Evolutionary conservation across 2,888 invertebrate species (phyloP).

Genomic region (Cylindroiulus punctatus): DNA sequence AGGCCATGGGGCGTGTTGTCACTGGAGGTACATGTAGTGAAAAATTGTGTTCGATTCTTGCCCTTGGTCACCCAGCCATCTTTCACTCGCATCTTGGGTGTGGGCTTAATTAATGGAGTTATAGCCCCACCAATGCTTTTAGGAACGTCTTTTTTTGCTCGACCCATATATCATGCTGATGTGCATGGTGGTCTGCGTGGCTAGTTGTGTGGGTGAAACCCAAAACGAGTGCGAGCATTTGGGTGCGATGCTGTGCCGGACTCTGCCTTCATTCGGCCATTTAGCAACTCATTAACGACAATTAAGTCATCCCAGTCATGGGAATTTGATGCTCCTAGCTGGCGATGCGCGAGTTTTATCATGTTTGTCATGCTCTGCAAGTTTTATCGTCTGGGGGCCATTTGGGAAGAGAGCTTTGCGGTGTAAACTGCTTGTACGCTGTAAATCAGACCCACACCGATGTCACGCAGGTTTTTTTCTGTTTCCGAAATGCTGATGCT

Average conservation of each 20-base stretch:
- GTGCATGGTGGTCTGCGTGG: slow-evolving; percentile 6
- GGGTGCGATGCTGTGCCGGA: not conserved
- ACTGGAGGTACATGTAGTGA: slow-evolving; percentile 33
- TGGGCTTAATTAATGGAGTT: slow-evolving; percentile 44
- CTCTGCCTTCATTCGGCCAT: not conserved
- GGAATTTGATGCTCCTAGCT: not conserved
- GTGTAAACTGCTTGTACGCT: not conserved
- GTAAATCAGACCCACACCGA: slow-evolving; percentile 7
- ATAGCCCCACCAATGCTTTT: slow-evolving; percentile 44
- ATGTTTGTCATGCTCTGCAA: not conserved
- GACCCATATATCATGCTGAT: slow-evolving; percentile 14
- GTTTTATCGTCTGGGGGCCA: not conserved
- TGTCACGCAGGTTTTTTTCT: not conserved
- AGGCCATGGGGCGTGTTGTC: slow-evolving; percentile 30
- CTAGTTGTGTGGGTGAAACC: not conserved
- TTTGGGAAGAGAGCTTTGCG: not conserved
- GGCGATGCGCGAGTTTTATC: not conserved
- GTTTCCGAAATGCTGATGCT: not conserved
- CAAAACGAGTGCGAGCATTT: not conserved
- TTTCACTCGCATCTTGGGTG: slow-evolving; percentile 43
- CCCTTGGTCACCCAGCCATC: slow-evolving; percentile 40
- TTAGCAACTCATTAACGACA: not conserved
- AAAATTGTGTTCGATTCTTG: slow-evolving; percentile 28
- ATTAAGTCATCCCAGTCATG: not conserved
- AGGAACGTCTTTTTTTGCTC: not conserved